Evolutionary conservation across 1,140 invertebrate species (phyloP), one percentile per base, ranked within the genome.

Genomic region (Apocrypta bakeri): DNA sequence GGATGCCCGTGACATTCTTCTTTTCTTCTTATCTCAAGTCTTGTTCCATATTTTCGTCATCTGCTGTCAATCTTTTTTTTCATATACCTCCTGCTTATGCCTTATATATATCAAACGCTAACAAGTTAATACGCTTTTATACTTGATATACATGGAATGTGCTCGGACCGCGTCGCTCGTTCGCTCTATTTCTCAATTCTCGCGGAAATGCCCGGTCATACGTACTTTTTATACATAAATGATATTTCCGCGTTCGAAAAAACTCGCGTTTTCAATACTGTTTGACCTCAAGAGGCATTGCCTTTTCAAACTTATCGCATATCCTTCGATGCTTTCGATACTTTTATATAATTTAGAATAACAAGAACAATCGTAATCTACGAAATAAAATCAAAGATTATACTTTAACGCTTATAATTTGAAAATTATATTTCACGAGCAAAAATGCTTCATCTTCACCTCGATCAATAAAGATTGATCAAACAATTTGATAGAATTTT

Each of bases 121-220:
- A 89, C 85, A 84, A 86, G 82, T 88, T 83, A 83, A 85, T 86
- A 85, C 84, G 83, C 78, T 83, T 80, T 83, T 79, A 72, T 83
- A 81, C n/a, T 83, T 84, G 82, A 86, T 88, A 85, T 82, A 85
- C 81, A 83, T 88, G 89, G 89, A 90, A 90, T 90, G 89, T 90
- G 82, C 85, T 83, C 79, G 71, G 84, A 83, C 69, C 66, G 42
- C 75, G 78, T 88, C 81, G 82, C 79, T 85, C 87, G 83, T 73
- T 79, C 48, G 61, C 48, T 72, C 40, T 17, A 61, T 74, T 64
- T 71, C 37, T 75, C 37, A 56, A 61, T 48, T 48, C 79, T 1
- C 24, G 75, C 63, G 29, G 37, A 56, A 42, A 74, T 48, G 40
- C 40, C 40, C 40, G 24, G n/a, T 29, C 24, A 74, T 74, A n/a